A percentile compares a stretch with the other conserved stretches of the same genome.
Conservation (phyloP, 37 sponge, comb jelly and placozoan species). For the Trichoplax adhaerens region DNA sequence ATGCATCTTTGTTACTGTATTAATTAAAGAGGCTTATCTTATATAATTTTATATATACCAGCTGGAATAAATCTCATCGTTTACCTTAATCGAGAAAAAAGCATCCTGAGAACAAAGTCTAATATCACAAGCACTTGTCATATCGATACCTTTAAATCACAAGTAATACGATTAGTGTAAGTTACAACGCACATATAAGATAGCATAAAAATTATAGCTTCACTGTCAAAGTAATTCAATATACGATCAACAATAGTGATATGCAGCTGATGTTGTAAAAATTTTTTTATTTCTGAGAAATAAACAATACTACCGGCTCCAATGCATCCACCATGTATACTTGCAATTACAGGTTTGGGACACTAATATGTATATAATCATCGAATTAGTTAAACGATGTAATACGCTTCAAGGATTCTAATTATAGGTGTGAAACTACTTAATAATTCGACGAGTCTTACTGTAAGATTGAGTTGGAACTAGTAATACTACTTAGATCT, state of each 20-base stretch:
- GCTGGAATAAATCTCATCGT: not conserved
- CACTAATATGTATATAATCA: constrained; percentile 20
- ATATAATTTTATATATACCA: no score
- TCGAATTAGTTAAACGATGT: no score
- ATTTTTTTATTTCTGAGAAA: not conserved
- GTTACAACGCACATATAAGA: no score
- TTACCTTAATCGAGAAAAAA: constrained; percentile 77
- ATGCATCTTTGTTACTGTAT: no score
- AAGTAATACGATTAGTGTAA: no score
- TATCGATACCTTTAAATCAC: constrained; percentile 36
- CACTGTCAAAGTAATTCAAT: not conserved
- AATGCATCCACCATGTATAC: constrained; percentile 76
- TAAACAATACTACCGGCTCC: constrained; percentile 51
- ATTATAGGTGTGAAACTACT: no score
- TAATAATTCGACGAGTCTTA: no score
- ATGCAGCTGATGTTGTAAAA: not conserved
- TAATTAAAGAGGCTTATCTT: no score
- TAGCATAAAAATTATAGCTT: not conserved
- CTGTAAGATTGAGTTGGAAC: no score
- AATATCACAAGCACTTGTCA: constrained; percentile 73
- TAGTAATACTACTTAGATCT: no score
- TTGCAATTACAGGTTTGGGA: constrained; percentile 77
- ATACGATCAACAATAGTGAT: not conserved
- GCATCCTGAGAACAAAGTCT: constrained; percentile 47
- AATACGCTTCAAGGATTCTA: no score